Evolutionary conservation across 2,888 invertebrate genomes (phyloP).

Genomic region (Sinhomidia bicolor): DNA sequence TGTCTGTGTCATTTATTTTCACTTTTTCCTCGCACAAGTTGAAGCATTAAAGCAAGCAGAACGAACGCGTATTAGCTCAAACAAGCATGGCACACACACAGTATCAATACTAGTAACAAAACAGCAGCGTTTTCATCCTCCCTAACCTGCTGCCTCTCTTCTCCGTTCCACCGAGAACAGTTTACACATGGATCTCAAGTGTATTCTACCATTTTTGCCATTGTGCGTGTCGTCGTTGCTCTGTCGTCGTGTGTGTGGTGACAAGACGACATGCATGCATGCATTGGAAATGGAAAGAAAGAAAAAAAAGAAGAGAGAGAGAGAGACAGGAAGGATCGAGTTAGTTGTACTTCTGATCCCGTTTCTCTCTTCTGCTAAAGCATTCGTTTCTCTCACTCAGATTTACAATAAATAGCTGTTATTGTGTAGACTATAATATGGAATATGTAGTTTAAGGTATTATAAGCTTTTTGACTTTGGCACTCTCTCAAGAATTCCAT

Average conservation of each 20-base stretch:
- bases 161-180: background rate
- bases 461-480: conserved; percentile 52
- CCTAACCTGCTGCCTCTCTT: background rate
- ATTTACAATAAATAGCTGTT: conserved; percentile 16
- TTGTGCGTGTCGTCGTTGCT: conserved; percentile 51
- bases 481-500: conserved; percentile 71
- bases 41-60: conserved; percentile 26
- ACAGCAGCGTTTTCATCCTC: conserved; percentile 34
- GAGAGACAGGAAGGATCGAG: conserved; percentile 49
- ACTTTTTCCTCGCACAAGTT: conserved; percentile 38
- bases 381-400: background rate
- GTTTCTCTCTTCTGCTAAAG: background rate
- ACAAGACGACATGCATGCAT: conserved; percentile 46
- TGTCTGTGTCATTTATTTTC: conserved; percentile 61
- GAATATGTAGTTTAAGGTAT: conserved; percentile 1
- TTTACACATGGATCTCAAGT: conserved; percentile 43
- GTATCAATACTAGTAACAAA: no score
- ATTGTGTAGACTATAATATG: background rate
- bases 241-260: conserved; percentile 45
- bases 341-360: conserved; percentile 50
- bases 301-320: background rate
- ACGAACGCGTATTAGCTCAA: conserved; percentile 40
- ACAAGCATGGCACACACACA: conserved; percentile 16
- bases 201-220: conserved; percentile 38
- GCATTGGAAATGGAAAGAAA: conserved; percentile 22